These are phyloP conservation scores for Cricetomys ansorgei DNA, from an alignment of 2,113 vertebrate genomes.

Conservation along the genomic window DNA sequence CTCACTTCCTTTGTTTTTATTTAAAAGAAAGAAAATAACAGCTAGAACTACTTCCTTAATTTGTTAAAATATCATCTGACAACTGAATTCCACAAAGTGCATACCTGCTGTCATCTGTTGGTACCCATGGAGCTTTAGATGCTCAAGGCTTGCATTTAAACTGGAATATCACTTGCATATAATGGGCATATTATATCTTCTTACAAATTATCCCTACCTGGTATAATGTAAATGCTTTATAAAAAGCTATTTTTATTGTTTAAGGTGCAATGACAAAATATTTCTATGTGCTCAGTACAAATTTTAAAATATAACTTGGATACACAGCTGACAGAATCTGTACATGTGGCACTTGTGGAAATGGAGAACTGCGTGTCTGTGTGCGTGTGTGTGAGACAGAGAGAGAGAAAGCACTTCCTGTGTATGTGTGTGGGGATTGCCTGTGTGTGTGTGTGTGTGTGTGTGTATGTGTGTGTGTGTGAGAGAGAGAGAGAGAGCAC, in stretches of 20 bases:
- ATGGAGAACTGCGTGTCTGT: background rate
- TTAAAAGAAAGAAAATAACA: background rate
- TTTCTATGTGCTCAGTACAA: background rate
- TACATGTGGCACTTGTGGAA: background rate
- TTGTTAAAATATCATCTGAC: constrained; percentile 42
- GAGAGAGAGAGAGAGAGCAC: background rate
- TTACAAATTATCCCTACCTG: background rate
- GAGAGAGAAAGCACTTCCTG: too few species aligned
- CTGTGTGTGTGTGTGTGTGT: too few species aligned
- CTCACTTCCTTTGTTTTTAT: background rate
- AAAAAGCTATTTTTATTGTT: background rate
- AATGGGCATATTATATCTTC: background rate
- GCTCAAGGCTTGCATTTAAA: background rate
- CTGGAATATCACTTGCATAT: background rate
- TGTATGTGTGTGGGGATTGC: too few species aligned
- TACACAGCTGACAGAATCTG: background rate
- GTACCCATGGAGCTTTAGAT: background rate
- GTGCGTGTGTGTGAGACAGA: too few species aligned
- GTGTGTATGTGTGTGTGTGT: background rate
- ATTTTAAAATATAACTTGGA: background rate
- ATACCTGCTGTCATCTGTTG: background rate
- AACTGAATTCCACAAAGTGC: constrained; percentile 9
- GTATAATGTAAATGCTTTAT: background rate
- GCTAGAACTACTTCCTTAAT: background rate
- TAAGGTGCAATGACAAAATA: background rate